Evolutionary conservation across 2,797 vertebrate genomes (phyloP), one percentile per base, ranked within the genome.

Genomic region (Catostomus latipinnis): DNA sequence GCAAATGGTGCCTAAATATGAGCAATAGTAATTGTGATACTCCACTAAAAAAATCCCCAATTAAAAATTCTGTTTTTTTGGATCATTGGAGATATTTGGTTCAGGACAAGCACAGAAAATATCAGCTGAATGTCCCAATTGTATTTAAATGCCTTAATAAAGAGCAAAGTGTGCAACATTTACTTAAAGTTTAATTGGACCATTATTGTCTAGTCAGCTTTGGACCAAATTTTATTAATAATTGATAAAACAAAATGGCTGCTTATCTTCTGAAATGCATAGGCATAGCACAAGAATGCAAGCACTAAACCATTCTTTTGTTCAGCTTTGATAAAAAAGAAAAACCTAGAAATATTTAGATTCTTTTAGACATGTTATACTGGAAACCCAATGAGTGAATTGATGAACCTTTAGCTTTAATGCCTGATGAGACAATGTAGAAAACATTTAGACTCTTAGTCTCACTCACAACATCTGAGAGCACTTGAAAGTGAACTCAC

Each of bases 341-440:
- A 77, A 86, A 34, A 34, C 34, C 0, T 75, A 82, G 83, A 83
- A 81, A 86, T 85, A 84, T 76, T 79, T 85, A 53, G 77, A 65
- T 71, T 75, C 18, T 66, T 63, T 84, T 45, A 78, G 57, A 70
- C 34, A 63, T 61, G 65, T 85, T 85, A 79, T 69, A 34, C 34
- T 34, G 34, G 34, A 74, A 74, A 76, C 73, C 70, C 79, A 74
- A 86, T 61, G 71, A 81, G 48, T 73, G 85, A 84, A 83, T 87
- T 74, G 85, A 88, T 86, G 86, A 86, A 88, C 86, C 87, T 86
- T 87, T 76, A 83, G 16, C 49, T 78, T 60, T 73, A 79, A 71
- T 61, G 18, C 61, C 70, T 72, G 65, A 81, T 84, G 81, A 83
- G 78, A 80, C 50, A 8, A 43, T 72, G 71, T 83, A 75, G 66